Conservation (phyloP, 2,113 vertebrate species). For the Lepus europaeus region DNA sequence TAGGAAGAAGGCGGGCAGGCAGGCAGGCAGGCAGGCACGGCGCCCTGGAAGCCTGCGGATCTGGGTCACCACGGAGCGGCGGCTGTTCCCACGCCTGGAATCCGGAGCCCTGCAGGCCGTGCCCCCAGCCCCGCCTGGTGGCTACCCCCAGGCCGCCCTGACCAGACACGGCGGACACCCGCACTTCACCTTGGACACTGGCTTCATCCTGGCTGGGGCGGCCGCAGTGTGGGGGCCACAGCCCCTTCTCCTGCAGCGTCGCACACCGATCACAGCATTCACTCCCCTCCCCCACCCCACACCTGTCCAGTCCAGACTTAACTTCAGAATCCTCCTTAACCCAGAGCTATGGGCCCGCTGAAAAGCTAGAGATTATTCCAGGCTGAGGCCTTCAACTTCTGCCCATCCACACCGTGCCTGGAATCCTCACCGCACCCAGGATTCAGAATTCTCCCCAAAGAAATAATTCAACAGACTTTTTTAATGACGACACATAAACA, state of each 20-base stretch:
- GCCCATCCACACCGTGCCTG: not conserved
- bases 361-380: not conserved
- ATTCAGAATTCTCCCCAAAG: not conserved
- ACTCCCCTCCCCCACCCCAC: not conserved
- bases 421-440: not conserved
- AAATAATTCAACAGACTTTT: not conserved
- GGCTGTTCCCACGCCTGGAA: not conserved
- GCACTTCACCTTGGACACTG: not conserved
- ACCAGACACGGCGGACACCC: not conserved
- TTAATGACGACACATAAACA: not conserved
- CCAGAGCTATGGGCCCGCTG: not conserved
- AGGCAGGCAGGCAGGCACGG: not conserved
- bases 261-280: not conserved
- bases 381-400: not conserved
- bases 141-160: not conserved
- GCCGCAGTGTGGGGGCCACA: not conserved
- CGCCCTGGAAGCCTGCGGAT: accelerated
- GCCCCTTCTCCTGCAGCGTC: not conserved
- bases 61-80: too few species aligned
- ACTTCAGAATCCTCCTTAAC: constrained; percentile 38
- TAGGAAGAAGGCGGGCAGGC: not conserved
- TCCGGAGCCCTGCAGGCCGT: not conserved
- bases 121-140: not conserved
- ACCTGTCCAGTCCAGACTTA: not conserved
- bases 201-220: too few species aligned